Evolutionary conservation across 1,140 invertebrate genomes (phyloP), one percentile per base, ranked within the genome.

Genomic region (Nephila pilipes): DNA sequence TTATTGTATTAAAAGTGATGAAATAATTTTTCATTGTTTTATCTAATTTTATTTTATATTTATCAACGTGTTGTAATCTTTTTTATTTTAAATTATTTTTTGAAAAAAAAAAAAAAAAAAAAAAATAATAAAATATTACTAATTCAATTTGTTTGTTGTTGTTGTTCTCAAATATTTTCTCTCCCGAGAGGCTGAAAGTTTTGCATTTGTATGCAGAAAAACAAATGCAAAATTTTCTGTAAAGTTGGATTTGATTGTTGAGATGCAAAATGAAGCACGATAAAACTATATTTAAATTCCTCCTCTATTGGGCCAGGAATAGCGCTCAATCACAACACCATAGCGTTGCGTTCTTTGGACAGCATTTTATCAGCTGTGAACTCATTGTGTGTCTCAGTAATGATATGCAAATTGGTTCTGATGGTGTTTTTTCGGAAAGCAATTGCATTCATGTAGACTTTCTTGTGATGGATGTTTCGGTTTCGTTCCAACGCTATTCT

Each of bases 391-490:
- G 80, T 81, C 46, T 55, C 80, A 46, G 80, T 54, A 81, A 81
- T 81, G 38, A 81, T 55, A 81, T 81, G 80, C 80, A 81, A 81
- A 81, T 81, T 81, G 80, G 38, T 81, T 81, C 29, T 81, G 80
- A 81, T 22, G 38, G 38, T 55, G 2, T 81, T 81, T 81, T 81
- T 55, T 22, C 46, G 80, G n/a, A 81, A 18, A 81, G 46, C 29
- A n/a, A 54, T 55, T 54, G 80, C 38, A 81, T n/a, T 46, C 18
- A n/a, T 81, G 80, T 81, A 81, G 80, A 54, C 29, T 36, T 75
- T 36, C n/a, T 20, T 81, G 75, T 81, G 80, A 81, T 81, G 20
- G 38, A 81, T 81, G 80, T 81, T 81, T 81, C 80, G 38, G n/a
- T 54, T 54, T 55, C 80, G 22, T 81, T n/a, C 80, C 22, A 81